Evolutionary conservation across 2,113 vertebrate species (phyloP).

Genomic region (Orthonyx spaldingii): DNA sequence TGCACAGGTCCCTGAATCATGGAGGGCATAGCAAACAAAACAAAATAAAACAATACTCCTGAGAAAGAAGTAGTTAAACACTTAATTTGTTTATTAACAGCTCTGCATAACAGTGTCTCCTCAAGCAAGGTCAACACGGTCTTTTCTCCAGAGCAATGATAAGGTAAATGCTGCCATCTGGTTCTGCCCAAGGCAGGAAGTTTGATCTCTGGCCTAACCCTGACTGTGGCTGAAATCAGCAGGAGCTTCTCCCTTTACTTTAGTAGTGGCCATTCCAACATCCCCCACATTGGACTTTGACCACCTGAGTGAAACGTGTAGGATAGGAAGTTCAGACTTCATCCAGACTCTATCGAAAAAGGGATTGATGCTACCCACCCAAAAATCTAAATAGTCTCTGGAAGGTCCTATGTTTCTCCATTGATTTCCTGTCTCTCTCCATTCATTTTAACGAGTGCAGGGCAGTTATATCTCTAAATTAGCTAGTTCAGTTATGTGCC

Average conservation of each 20-base stretch:
- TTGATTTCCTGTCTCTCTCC: slow-evolving; percentile 9
- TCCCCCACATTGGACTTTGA: background rate
- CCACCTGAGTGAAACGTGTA: background rate
- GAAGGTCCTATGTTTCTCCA: background rate
- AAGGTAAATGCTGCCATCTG: background rate
- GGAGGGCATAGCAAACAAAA: background rate
- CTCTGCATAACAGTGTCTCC: background rate
- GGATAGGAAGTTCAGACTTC: background rate
- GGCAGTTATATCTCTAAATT: background rate
- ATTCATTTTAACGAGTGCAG: slow-evolving; percentile 10
- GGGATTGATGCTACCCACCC: background rate
- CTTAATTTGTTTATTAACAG: background rate
- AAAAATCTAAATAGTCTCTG: background rate
- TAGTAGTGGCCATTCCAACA: background rate
- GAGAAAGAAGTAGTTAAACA: background rate
- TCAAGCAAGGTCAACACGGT: fast-evolving
- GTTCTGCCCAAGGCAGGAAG: background rate
- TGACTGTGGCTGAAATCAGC: background rate
- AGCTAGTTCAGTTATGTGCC: background rate
- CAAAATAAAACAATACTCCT: background rate
- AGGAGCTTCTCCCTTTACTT: background rate
- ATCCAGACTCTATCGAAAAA: background rate
- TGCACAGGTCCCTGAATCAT: background rate
- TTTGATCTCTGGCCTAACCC: background rate
- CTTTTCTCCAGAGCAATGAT: background rate